These are phyloP conservation scores for Actinia tenebrosa DNA, from an alignment of 64 coral and sea anemone species.

Conservation along the genomic window DNA sequence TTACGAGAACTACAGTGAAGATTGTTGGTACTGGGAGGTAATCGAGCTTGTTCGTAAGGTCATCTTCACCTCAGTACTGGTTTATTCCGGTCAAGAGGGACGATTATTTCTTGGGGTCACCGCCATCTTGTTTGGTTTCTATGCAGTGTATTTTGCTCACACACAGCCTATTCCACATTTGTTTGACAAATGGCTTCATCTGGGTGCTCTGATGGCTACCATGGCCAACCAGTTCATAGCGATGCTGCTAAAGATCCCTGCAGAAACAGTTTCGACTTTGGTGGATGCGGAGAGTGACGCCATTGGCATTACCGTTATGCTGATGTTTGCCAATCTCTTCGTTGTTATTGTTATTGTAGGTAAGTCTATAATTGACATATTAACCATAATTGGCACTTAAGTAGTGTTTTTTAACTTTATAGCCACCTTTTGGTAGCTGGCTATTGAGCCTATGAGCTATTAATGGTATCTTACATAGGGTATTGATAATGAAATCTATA, in stretches of 20 bases:
- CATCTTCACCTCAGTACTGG: not conserved
- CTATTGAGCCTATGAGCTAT: no score
- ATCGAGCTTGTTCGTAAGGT: constrained; percentile 46
- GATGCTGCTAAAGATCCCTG: constrained; percentile 50
- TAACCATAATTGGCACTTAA: no score
- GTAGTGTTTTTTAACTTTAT: no score
- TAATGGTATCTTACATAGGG: no score
- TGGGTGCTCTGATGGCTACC: constrained; percentile 34
- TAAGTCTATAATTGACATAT: not conserved
- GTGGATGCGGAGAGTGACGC: constrained; percentile 17
- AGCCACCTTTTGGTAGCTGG: no score
- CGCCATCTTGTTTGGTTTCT: constrained; percentile 25
- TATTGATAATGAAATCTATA: no score
- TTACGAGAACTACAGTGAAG: constrained; percentile 15
- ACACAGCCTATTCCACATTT: constrained; percentile 34
- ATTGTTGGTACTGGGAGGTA: constrained; percentile 60
- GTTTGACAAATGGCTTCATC: constrained; percentile 47
- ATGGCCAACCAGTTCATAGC: constrained; percentile 31
- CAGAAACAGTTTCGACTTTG: constrained; percentile 2
- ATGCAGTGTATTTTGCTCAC: constrained; percentile 28
- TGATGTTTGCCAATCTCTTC: constrained; percentile 23
- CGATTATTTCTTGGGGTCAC: constrained; percentile 27
- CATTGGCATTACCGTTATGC: constrained; percentile 32
- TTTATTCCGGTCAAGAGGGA: constrained; percentile 1
- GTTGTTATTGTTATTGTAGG: no score